Percentiles rank a stretch among this genome's conserved stretches.
Conservation (phyloP, 2,888 invertebrate genomes). For the Hartigia nigra region DNA sequence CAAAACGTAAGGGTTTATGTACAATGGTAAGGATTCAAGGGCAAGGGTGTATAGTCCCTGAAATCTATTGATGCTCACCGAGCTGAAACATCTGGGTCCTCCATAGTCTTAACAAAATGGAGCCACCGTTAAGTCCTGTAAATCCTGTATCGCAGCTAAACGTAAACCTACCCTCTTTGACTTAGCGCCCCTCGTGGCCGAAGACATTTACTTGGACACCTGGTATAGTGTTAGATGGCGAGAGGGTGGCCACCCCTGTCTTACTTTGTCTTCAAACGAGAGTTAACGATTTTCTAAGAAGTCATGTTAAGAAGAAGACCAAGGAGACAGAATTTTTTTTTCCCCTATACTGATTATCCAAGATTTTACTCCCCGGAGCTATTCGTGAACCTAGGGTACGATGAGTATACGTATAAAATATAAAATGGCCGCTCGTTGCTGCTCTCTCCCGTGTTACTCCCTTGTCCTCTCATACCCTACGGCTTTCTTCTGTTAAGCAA, state of each 20-base stretch:
- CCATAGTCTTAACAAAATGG: neutral
- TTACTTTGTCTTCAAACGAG: neutral
- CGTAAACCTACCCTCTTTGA: neutral
- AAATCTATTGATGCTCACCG: slow-evolving; percentile 20
- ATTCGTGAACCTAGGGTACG: neutral
- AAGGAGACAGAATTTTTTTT: neutral
- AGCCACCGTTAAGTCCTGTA: neutral
- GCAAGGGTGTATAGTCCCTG: neutral
- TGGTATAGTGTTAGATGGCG: neutral
- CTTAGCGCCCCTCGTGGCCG: neutral
- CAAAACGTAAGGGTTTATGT: neutral
- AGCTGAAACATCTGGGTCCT: slow-evolving; percentile 18
- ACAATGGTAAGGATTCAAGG: neutral
- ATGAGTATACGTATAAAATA: neutral
- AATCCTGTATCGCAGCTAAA: neutral
- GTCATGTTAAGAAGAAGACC: neutral
- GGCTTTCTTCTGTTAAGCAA: neutral
- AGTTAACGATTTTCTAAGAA: neutral
- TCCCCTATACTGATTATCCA: neutral
- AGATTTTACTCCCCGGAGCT: neutral
- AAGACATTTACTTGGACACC: neutral
- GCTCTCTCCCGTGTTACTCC: neutral
- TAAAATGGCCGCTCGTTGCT: neutral
- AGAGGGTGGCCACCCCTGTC: neutral
- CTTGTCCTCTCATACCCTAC: neutral